These are phyloP conservation scores for Acronicta psi DNA, from an alignment of 2,888 invertebrate genomes.

Conservation along the genomic window DNA sequence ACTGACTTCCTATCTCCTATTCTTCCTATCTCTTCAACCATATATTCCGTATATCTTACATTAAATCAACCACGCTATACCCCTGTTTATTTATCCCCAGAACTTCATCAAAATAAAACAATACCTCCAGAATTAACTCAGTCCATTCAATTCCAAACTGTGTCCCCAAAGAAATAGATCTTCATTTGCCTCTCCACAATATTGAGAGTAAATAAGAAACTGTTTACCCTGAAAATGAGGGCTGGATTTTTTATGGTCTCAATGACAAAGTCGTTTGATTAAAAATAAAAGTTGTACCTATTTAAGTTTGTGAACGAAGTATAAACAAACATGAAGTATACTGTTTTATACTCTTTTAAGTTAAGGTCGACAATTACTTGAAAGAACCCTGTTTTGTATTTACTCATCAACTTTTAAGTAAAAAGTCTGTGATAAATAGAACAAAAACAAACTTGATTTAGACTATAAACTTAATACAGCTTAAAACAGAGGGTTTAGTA, in stretches of 20 bases:
- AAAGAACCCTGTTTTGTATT: constrained; percentile 11
- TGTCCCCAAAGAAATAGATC: constrained; percentile 28
- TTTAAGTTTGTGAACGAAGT: constrained; percentile 31
- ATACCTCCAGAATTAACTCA: constrained; percentile 44
- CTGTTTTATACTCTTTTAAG: constrained; percentile 24
- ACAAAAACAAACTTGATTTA: neutral
- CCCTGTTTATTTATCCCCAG: constrained; percentile 59
- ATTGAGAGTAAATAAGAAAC: constrained; percentile 52
- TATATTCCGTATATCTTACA: constrained; percentile 70
- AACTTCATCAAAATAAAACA: constrained; percentile 67
- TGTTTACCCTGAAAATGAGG: constrained; percentile 52
- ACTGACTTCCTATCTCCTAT: constrained; percentile 45
- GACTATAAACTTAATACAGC: no score
- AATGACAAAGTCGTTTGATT: constrained; percentile 54
- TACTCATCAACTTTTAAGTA: constrained; percentile 10
- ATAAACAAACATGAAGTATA: constrained; percentile 29
- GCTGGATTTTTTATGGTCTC: constrained; percentile 52
- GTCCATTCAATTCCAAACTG: constrained; percentile 35
- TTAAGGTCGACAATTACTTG: constrained; percentile 22
- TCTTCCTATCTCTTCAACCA: constrained; percentile 61
- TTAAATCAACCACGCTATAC: constrained; percentile 65
- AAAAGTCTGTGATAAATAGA: neutral
- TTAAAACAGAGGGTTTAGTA: no score
- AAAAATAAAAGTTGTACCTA: constrained; percentile 52
- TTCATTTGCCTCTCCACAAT: constrained; percentile 18